These are phyloP conservation scores for Sapayoa aenigma DNA, from an alignment of 2,113 vertebrate species.

Conservation along the genomic window DNA sequence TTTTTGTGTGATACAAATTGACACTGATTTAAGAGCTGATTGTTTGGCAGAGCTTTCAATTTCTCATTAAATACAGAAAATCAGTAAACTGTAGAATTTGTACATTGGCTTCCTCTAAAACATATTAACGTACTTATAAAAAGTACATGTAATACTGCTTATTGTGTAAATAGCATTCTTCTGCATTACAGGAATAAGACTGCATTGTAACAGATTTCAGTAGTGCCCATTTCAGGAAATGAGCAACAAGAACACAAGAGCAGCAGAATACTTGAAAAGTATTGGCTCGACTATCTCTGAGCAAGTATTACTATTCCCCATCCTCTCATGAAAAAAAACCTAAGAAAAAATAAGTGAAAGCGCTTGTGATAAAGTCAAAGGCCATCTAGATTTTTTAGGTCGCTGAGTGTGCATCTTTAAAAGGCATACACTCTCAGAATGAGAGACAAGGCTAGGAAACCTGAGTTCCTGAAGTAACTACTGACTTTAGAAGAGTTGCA, in stretches of 20 bases:
- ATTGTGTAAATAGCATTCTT: neutral
- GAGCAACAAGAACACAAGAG: neutral
- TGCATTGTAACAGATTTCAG: neutral
- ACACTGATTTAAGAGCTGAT: neutral
- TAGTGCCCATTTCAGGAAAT: neutral
- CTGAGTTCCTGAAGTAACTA: neutral
- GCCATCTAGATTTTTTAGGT: neutral
- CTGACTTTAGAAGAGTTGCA: constrained; percentile 2
- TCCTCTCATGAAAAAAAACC: neutral
- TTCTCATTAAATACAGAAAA: neutral
- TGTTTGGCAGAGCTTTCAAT: neutral
- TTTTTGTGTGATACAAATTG: neutral
- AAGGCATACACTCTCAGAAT: neutral
- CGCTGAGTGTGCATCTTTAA: neutral
- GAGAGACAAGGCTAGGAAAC: neutral
- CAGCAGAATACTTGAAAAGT: neutral
- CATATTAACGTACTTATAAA: neutral
- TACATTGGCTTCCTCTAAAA: neutral
- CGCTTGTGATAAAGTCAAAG: neutral
- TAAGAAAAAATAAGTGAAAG: neutral
- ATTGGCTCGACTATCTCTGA: neutral
- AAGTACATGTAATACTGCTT: neutral
- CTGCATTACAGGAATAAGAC: neutral
- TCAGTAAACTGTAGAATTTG: neutral
- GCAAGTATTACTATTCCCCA: neutral